A percentile compares a stretch with the other conserved stretches of the same genome.
Evolutionary conservation across 2,888 invertebrate genomes (phyloP).

Genomic region (Alitta virens): DNA sequence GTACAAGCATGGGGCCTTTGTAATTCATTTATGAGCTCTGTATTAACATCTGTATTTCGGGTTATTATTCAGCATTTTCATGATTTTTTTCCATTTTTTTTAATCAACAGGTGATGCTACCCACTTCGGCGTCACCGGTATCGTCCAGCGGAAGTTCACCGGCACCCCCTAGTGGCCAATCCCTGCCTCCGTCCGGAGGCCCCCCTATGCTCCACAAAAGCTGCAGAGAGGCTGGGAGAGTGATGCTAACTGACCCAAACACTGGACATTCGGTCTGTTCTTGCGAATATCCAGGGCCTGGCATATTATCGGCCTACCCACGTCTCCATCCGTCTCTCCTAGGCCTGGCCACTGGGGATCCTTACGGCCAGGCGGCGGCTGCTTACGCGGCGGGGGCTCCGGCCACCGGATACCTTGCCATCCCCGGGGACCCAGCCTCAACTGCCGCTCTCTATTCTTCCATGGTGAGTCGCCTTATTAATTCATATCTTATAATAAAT

Average conservation of each 20-base stretch:
- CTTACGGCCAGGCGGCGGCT: slow-evolving; percentile 57
- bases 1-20: no score
- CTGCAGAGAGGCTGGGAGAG: slow-evolving; percentile 87
- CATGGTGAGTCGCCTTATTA: slow-evolving; percentile 71
- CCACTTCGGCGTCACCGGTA: no score
- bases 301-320: slow-evolving; percentile 73
- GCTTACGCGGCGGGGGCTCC: slow-evolving; percentile 46
- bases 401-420: slow-evolving; percentile 52
- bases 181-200: neutral
- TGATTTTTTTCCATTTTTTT: no score
- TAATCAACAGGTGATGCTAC: no score
- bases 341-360: slow-evolving; percentile 32
- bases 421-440: slow-evolving; percentile 60
- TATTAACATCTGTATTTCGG: no score
- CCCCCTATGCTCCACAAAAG: neutral
- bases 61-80: no score
- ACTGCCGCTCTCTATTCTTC: slow-evolving; percentile 88
- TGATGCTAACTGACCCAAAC: slow-evolving; percentile 52
- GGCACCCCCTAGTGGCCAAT: neutral
- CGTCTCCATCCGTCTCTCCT: slow-evolving; percentile 61
- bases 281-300: slow-evolving; percentile 68
- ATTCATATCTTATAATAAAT: no score
- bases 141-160: neutral
- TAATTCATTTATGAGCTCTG: no score
- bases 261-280: slow-evolving; percentile 54